Evolutionary conservation across 1,140 invertebrate genomes (phyloP).

Genomic region (Drosophila erecta): DNA sequence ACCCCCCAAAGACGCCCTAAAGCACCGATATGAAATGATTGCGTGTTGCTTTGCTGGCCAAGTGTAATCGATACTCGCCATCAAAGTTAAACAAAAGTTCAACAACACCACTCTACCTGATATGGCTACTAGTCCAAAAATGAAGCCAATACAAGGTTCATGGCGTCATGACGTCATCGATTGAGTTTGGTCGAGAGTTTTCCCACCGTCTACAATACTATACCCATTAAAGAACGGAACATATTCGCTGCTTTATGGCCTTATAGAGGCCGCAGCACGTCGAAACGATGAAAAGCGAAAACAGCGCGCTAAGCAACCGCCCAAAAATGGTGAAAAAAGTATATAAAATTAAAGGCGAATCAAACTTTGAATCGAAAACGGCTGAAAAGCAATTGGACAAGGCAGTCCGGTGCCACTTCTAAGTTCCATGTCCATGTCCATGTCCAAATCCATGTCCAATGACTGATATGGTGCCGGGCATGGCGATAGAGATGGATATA

Average conservation of each 20-base stretch:
- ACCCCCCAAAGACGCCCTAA: slow-evolving; percentile 12
- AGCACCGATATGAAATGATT: slow-evolving; percentile 7
- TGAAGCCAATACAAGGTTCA: slow-evolving; percentile 50
- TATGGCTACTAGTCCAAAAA: slow-evolving; percentile 27
- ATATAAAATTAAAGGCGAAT: slow-evolving; percentile 42
- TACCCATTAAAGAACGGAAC: slow-evolving; percentile 72
- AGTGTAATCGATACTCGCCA: slow-evolving; percentile 47
- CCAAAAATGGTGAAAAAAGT: slow-evolving; percentile 77
- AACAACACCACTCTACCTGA: slow-evolving; percentile 26
- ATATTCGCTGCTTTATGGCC: slow-evolving; percentile 61
- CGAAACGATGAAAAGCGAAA: slow-evolving; percentile 66
- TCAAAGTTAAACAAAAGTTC: slow-evolving; percentile 36
- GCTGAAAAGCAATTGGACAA: slow-evolving; percentile 71
- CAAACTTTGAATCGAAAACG: slow-evolving; percentile 64
- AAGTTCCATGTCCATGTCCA: slow-evolving; percentile 50
- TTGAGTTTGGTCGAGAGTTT: slow-evolving; percentile 39
- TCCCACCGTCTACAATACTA: slow-evolving; percentile 36
- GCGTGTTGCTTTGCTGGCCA: slow-evolving; percentile 22
- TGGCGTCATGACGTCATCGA: slow-evolving; percentile 27
- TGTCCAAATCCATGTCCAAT: slow-evolving; percentile 54
- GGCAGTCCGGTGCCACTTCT: slow-evolving; percentile 54
- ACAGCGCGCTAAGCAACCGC: slow-evolving; percentile 56
- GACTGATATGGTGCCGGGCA: slow-evolving; percentile 60
- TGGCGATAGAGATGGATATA: slow-evolving; percentile 43
- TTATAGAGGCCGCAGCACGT: slow-evolving; percentile 34